Evolutionary conservation across 1,140 invertebrate species (phyloP), one percentile per base, ranked within the genome.

Genomic region (Drosophila subpulchrella): DNA sequence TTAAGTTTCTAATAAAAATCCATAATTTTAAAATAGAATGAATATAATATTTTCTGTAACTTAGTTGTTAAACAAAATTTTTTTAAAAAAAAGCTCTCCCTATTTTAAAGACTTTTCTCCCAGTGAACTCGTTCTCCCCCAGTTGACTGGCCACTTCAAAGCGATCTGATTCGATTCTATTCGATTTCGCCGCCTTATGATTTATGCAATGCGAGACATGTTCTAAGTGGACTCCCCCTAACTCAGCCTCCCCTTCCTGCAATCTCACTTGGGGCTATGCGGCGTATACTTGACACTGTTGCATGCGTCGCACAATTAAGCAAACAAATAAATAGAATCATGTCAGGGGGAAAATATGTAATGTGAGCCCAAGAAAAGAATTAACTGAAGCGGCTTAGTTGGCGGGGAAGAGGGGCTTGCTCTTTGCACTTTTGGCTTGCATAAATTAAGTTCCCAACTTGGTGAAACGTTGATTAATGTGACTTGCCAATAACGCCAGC

Each of bases 361-460:
- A 70, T 48, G 27, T 38, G 42, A 75, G 73, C 27, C 41, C 39
- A 44, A 62, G 41, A 50, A 75, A 80, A 71, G 78, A 81, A 77
- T 60, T 13, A 27, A 34, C 70, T 74, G 15, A 56, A 51, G 70
- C 53, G 46, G 27, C 51, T 51, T 39, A 39, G 42, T 32, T 12
- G n/a, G 10, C 10, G 10, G 55, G 72, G 30, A 11, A 27, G 46
- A 46, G 34, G n/a, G 41, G 46, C 30, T 42, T 72, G 84, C 83
- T 83, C 84, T 88, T 83, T 88, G 83, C 84, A 83, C 83, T 88
- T 89, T 86, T 63, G 75, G 76, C 57, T 53, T 60, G 84, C 83
- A 88, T 89, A 80, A 83, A 88, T 88, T 86, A 86, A 75, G 62
- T 70, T 32, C 51, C 65, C 75, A 65, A 71, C 71, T 66, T 82